phyloP scores from a whole-genome alignment of 1,140 invertebrate genomes.

The Popillia japonica region DNA sequence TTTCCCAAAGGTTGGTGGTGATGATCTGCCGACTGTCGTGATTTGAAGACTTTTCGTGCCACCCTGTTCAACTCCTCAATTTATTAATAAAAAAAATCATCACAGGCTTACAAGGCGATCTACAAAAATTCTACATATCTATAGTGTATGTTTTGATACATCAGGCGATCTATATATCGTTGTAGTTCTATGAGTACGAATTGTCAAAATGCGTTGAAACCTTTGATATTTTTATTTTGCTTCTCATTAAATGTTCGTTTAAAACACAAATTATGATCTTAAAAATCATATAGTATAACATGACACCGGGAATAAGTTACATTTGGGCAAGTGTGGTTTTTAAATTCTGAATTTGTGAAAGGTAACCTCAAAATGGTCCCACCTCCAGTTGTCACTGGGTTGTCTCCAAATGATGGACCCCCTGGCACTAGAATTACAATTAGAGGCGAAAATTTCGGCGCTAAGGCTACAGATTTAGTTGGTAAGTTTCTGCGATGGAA shows the following conservation, averaged over 20 bases:
- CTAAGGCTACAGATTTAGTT: constrained; percentile 83
- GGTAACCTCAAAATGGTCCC: constrained; percentile 67
- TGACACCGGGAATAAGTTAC: background rate
- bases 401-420: constrained; percentile 97
- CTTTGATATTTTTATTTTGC: background rate
- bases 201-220: constrained; percentile 16
- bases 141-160: background rate
- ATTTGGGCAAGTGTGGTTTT: background rate
- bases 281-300: background rate
- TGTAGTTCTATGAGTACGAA: background rate
- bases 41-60: no score
- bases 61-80: no score
- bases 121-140: background rate
- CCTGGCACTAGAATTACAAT: constrained; percentile 96
- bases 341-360: background rate
- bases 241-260: background rate
- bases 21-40: no score
- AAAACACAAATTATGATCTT: background rate
- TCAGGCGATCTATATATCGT: background rate
- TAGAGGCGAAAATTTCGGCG: constrained; percentile 94
- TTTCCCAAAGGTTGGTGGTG: no score
- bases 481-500: constrained; percentile 65
- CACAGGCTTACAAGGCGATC: no score
- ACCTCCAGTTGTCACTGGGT: constrained; percentile 91
- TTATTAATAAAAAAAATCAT: no score